A percentile compares a stretch with the other conserved stretches of the same genome.
Conservation (phyloP, 2,888 invertebrate species). For the Athrips mouffetella region DNA sequence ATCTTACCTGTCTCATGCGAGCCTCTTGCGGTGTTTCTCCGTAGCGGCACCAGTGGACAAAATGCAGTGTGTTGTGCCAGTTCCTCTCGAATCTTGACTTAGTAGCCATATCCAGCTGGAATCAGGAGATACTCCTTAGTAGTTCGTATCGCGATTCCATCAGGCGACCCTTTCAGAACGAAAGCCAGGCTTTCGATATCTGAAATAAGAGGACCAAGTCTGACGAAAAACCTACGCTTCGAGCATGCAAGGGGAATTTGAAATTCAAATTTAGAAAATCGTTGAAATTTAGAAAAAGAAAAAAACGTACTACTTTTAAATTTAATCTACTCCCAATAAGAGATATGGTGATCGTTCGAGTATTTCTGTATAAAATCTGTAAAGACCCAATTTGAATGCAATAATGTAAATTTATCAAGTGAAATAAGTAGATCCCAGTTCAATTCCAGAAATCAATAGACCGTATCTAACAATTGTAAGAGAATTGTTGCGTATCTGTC, state of each 20-base stretch:
- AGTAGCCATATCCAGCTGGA: constrained; percentile 78
- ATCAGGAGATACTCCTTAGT: constrained; percentile 77
- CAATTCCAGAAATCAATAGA: neutral
- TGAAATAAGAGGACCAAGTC: constrained; percentile 77
- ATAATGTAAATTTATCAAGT: neutral
- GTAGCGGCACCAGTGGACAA: constrained; percentile 85
- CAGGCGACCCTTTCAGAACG: constrained; percentile 39
- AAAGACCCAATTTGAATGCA: neutral
- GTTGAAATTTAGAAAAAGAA: too few species aligned
- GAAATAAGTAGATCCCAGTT: neutral
- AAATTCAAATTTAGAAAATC: constrained; percentile 40
- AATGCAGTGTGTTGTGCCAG: constrained; percentile 83
- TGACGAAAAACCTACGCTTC: constrained; percentile 63
- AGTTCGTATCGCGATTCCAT: constrained; percentile 37
- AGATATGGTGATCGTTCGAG: too few species aligned
- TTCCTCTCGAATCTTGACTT: constrained; percentile 79
- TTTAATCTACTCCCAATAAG: too few species aligned
- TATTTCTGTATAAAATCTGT: too few species aligned
- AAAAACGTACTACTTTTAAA: too few species aligned
- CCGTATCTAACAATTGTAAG: neutral
- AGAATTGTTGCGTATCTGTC: too few species aligned
- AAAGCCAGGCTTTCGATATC: constrained; percentile 72
- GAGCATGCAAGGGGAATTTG: constrained; percentile 31
- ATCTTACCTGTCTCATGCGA: constrained; percentile 83
- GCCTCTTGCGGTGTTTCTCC: constrained; percentile 83